Evolutionary conservation across 2,888 invertebrate species (phyloP), one percentile per base, ranked within the genome.

Genomic region (Corythucha ciliata): DNA sequence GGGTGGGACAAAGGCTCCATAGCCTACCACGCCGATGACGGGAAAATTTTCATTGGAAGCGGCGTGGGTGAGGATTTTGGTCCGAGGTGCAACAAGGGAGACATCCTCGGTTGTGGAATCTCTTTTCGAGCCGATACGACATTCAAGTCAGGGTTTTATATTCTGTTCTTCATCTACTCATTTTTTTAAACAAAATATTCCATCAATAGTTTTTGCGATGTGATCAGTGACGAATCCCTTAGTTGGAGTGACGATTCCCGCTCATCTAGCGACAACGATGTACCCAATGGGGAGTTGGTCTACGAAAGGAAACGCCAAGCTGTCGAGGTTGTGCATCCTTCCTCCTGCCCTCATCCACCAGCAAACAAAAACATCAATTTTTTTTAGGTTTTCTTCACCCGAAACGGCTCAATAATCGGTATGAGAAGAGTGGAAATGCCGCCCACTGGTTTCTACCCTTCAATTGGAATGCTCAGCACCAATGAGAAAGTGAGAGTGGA

Each of bases 1-100:
- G 74, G 74, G 3, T 74, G 74, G 74, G 72, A 73, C 60, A 68
- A 69, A 62, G 73, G 73, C n/a, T 72, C 72, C 21, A 71, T 74
- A 59, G 74, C 73, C 42, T 74, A 73, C 61, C 73, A 74, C 64
- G 73, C 73, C 62, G 73, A 74, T 64, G 73, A 74, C 65, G 74
- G 74, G 0, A 72, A 73, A 63, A 69, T 74, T 48, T 74, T 74
- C 62, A 67, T 64, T 47, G 65, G 64, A 6, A 61, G 63, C 57
- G 63, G 72, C 14, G 68, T 71, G 37, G 73, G 73, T 16, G 71
- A 72, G 60, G 70, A 69, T 12, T 73, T 74, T 66, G 74, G 74
- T 12, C 73, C 74, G 16, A 66, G 67, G 42, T 73, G 73, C 61
- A 67, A 70, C 57, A 69, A 69, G 65, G 72, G 72, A 57, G 74